A percentile compares a stretch with the other conserved stretches of the same genome.
phyloP scores from a whole-genome alignment of 2,888 invertebrate species.

The Ennomos fuscantarius region DNA sequence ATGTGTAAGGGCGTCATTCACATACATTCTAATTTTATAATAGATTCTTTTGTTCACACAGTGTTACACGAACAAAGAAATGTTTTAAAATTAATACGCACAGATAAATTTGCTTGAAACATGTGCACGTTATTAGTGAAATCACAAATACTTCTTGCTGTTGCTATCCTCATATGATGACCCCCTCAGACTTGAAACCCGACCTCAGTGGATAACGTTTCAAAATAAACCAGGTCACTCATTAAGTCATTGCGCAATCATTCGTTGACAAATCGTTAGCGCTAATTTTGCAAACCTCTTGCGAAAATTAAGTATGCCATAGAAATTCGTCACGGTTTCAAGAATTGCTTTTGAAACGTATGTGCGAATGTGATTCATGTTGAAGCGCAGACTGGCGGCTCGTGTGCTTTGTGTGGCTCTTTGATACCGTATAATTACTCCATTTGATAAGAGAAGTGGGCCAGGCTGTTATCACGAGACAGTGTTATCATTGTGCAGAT shows the following conservation, averaged over 20 bases:
- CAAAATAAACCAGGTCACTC: conserved; percentile 17
- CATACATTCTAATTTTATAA: conserved; percentile 16
- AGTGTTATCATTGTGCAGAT: conserved; percentile 47
- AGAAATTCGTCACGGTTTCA: conserved; percentile 12
- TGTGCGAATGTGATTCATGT: conserved; percentile 5
- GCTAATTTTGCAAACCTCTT: conserved; percentile 17
- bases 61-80: conserved; percentile 9
- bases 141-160: no score
- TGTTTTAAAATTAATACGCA: neutral
- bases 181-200: conserved; percentile 1
- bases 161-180: neutral
- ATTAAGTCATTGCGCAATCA: conserved; percentile 12
- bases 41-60: conserved; percentile 16
- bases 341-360: conserved; percentile 7
- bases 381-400: neutral
- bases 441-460: conserved; percentile 53
- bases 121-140: no score
- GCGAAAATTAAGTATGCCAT: conserved; percentile 10
- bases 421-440: conserved; percentile 22
- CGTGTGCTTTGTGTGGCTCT: conserved; percentile 7
- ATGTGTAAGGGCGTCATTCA: conserved; percentile 24
- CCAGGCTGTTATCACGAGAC: conserved; percentile 49
- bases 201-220: conserved; percentile 19
- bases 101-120: no score
- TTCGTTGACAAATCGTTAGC: conserved; percentile 7